Evolutionary conservation across 2,113 vertebrate genomes (phyloP).

Genomic region (Bufo gargarizans): DNA sequence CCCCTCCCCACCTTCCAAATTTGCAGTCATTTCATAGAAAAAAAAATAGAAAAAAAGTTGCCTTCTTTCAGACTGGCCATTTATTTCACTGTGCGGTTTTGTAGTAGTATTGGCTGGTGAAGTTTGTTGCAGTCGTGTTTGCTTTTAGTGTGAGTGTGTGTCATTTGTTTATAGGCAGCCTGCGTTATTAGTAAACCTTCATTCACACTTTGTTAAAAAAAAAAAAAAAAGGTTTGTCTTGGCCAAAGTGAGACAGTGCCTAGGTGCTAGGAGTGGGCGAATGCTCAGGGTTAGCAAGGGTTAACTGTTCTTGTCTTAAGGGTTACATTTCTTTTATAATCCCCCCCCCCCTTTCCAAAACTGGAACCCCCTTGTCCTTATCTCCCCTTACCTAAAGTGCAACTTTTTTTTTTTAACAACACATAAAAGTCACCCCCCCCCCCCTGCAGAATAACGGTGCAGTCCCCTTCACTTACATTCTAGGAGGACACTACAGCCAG

Average conservation of each 20-base stretch:
- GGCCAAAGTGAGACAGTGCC: background rate
- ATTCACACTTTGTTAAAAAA: slow-evolving; percentile 20
- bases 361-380: slow-evolving; percentile 65
- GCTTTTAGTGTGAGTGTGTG: slow-evolving; percentile 28
- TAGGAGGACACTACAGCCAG: slow-evolving; percentile 53
- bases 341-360: slow-evolving; percentile 41
- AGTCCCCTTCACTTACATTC: background rate
- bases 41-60: background rate
- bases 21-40: background rate
- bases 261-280: slow-evolving; percentile 53
- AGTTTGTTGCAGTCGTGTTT: slow-evolving; percentile 51
- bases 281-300: slow-evolving; percentile 72
- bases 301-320: slow-evolving; percentile 82
- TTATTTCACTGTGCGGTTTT: background rate
- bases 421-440: slow-evolving; percentile 73
- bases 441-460: slow-evolving; percentile 11
- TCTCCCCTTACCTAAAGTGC: slow-evolving; percentile 67
- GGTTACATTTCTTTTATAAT: slow-evolving; percentile 87
- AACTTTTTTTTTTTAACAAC: slow-evolving; percentile 59
- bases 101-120: background rate
- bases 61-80: background rate
- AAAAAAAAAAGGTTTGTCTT: slow-evolving; percentile 17
- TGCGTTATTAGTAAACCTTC: slow-evolving; percentile 33
- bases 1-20: background rate
- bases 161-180: slow-evolving; percentile 44